Percentiles rank a stretch among this genome's conserved stretches.
Evolutionary conservation across 2,113 vertebrate species (phyloP).

Genomic region (Alligator sinensis): DNA sequence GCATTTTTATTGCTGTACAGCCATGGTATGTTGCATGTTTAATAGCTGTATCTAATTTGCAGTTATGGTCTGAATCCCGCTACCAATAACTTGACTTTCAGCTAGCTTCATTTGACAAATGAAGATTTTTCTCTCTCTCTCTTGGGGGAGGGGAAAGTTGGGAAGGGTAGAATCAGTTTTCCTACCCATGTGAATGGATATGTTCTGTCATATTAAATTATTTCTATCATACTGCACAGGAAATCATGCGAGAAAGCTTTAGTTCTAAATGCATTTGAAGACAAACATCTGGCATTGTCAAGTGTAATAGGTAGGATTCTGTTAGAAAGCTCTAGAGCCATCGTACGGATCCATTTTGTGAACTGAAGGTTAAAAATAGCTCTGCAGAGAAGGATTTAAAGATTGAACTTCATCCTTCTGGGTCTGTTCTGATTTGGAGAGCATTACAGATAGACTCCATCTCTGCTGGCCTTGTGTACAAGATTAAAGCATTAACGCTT

Average conservation of each 20-base stretch:
- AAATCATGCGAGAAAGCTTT: neutral
- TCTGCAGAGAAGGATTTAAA: conserved; percentile 68
- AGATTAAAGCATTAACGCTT: conserved; percentile 66
- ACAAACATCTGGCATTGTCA: neutral
- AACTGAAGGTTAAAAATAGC: conserved; percentile 66
- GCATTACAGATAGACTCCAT: conserved; percentile 58
- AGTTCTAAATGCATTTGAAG: neutral
- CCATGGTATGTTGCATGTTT: neutral
- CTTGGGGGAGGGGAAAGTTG: neutral
- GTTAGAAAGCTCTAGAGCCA: conserved; percentile 47
- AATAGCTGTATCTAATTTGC: neutral
- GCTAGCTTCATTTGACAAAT: neutral
- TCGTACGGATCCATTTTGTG: conserved; percentile 43
- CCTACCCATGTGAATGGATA: neutral
- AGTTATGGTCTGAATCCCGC: neutral
- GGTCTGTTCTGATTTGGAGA: conserved; percentile 67
- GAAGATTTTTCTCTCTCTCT: neutral
- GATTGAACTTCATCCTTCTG: conserved; percentile 59
- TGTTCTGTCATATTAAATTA: conserved; percentile 27
- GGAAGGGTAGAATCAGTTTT: conserved; percentile 23
- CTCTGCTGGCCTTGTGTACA: conserved; percentile 37
- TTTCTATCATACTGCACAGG: neutral
- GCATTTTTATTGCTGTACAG: neutral
- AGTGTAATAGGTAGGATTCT: neutral
- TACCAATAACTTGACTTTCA: neutral